Evolutionary conservation across 2,113 vertebrate genomes (phyloP), one percentile per base, ranked within the genome.

Genomic region (Mesitornis unicolor): DNA sequence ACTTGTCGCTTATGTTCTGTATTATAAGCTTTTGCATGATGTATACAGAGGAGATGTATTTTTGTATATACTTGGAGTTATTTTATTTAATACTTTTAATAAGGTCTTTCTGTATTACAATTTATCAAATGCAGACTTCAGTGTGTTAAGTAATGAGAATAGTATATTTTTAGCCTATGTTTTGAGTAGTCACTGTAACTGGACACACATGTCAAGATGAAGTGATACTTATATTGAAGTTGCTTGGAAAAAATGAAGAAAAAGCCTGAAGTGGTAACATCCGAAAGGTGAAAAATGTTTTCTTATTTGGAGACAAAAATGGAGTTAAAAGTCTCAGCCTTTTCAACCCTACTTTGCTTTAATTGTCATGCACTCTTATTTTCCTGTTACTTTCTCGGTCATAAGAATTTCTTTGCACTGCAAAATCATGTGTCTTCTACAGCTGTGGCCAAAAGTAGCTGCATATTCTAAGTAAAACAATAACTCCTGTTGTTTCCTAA

Each of bases 191-290:
- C 13, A 7, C 76, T 84, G 64, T 75, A 67, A 61, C 29, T 67
- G 33, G 42, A 28, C 24, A 13, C 0, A 0, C 11, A 26, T 10
- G 19, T 80, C 5, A 42, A 50, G 8, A 11, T 71, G 8, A 80
- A 87, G 7, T 26, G 4, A 9, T 71, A 7, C 2, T 48, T 79
- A 4, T 53, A 29, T 21, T 90, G 70, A 76, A 90, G 18, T 12
- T 80, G 11, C 31, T 80, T 26, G 45, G 67, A 68, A 93, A 50
- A 68, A 60, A 5, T 33, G 20, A 86, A 43, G 18, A 63, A 71
- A 63, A 91, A 71, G 5, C 1, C 11, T 79, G 35, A 75, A 81
- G 22, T 87, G 28, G 10, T 50, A 48, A 20, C 47, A 65, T 26
- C 16, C 2, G 7, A 45, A 73, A 84, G 31, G 31, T 48, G 18